phyloP scores from a whole-genome alignment of 2,797 vertebrate species.

The Lacerta bilineata region DNA sequence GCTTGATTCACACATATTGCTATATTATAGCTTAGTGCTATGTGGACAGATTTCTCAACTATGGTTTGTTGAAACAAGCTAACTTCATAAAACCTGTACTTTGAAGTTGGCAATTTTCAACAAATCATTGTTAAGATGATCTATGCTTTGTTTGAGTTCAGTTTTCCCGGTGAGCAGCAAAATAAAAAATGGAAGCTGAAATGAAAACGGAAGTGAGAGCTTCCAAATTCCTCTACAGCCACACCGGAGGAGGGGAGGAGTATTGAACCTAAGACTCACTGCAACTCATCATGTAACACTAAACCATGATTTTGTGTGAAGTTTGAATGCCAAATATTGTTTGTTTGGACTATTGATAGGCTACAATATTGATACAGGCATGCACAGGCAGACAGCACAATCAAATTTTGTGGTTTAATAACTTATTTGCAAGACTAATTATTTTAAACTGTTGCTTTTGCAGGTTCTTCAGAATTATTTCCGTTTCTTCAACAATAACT shows the following conservation, averaged over 20 bases:
- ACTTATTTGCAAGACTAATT: conserved; percentile 31
- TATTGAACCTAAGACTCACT: background rate
- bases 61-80: background rate
- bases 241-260: background rate
- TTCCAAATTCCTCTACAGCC: background rate
- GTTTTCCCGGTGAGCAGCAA: no score
- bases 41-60: background rate
- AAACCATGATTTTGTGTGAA: background rate
- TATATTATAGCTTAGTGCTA: background rate
- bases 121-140: no score
- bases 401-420: conserved; percentile 2
- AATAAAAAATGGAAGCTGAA: background rate
- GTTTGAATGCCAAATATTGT: background rate
- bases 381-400: background rate
- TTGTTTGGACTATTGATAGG: background rate
- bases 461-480: conserved; percentile 57
- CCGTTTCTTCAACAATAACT: conserved; percentile 40
- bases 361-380: background rate
- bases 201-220: background rate
- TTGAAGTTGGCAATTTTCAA: no score
- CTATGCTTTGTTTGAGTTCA: background rate
- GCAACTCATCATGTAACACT: background rate
- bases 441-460: conserved; percentile 59
- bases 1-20: background rate
- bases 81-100: background rate